Conservation (phyloP, 2,888 invertebrate species). For the Stenurella melanura region DNA sequence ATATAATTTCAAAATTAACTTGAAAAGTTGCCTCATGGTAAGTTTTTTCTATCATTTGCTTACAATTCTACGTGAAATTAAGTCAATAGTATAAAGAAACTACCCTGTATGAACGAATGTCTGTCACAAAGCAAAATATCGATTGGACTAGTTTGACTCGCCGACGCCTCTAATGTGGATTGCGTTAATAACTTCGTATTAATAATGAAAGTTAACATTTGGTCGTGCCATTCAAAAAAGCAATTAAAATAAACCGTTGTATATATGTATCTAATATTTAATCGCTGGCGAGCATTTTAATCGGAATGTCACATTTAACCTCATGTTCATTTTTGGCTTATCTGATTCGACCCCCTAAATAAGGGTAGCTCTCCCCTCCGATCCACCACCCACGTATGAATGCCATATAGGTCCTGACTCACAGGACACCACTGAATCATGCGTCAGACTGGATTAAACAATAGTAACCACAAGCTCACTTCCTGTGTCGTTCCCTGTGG, state of each 20-base stretch:
- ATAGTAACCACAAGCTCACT: not conserved
- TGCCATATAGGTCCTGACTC: constrained; percentile 18
- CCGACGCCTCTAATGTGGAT: not conserved
- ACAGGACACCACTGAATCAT: constrained; percentile 26
- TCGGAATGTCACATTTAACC: constrained; percentile 32
- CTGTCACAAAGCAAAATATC: not conserved
- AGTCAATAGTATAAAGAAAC: no score
- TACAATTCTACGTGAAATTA: no score
- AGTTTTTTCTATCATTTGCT: no score
- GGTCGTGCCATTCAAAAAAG: constrained; percentile 10
- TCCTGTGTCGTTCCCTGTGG: constrained; percentile 2
- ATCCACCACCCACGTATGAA: constrained; percentile 16
- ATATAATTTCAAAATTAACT: no score
- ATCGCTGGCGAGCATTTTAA: constrained; percentile 17
- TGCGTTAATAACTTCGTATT: constrained; percentile 2
- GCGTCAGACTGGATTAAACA: constrained; percentile 20
- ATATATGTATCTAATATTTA: constrained; percentile 15
- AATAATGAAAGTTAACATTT: constrained; percentile 8
- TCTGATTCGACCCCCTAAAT: constrained; percentile 8
- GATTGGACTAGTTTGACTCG: not conserved
- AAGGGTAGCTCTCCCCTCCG: constrained; percentile 1
- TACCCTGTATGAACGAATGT: not conserved
- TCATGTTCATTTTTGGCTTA: constrained; percentile 29
- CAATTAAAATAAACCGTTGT: constrained; percentile 27
- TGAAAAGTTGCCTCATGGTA: no score